Base-by-base conservation (phyloP, 2,113 vertebrate species). In the Seriola quinqueradiata region DNA sequence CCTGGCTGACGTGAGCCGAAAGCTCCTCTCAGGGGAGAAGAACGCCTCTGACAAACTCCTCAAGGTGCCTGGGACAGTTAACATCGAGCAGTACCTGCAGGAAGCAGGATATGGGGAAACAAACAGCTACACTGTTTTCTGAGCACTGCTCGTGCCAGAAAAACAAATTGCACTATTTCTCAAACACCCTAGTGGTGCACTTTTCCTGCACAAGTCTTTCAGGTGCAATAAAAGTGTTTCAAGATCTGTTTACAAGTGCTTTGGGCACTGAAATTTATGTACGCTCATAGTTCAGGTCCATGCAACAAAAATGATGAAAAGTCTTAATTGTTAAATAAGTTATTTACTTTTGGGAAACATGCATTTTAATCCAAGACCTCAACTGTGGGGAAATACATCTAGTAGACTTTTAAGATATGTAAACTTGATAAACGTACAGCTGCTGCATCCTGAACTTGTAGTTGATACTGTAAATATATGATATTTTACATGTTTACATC, bases 11-110 rank as follows among this genome's bases (percentile, higher is more conserved):
- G 81, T 99, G 67, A 71, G 77, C 48, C 89, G 54, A 16, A 95
- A 92, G 70, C 92, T 99, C 1, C 78, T 93, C 74, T 81, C 83
- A 9, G 96, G 93, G 1, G 70, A 95, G 46, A 97, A 94, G 70
- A 93, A 80, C 8, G 96, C 97, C 54, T 95, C 95, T 21, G 97
- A 96, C 76, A 95, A 94, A 82, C 94, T 97, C 23, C 77, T 99
- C 34, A 97, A 96, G 77, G 94, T 94, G 1, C 88, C 97, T 0
- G 96, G 96, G 83, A 34, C 86, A 23, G 75, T 95, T n/a, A 90
- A 90, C 78, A 83, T 95, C 0, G 93, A 93, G 60, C 88, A 84
- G 58, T 96, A 96, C 75, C 89, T 95, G 85, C 86, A 92, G 78
- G 94, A 96, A 42, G 95, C 95, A 0, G 95, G 95, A 75, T 95